Conservation (phyloP, 1,140 invertebrate species). For the Cataglyphis hispanica region DNA sequence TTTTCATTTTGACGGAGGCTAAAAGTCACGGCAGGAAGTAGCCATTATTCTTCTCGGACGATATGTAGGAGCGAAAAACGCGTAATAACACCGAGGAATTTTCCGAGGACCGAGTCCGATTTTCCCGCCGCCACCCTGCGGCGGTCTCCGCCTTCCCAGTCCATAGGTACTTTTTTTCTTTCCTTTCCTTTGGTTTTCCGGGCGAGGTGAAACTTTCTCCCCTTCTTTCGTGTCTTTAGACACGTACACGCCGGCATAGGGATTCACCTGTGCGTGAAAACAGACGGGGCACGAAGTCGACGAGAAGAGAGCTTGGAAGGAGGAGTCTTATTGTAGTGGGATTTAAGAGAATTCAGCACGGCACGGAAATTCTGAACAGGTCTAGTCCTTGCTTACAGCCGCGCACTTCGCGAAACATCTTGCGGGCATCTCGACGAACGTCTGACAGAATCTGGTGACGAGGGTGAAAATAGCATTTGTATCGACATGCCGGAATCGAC, state of each 20-base stretch:
- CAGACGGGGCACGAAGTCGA: slow-evolving; percentile 60
- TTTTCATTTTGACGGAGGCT: slow-evolving; percentile 74
- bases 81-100: slow-evolving; percentile 78
- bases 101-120: slow-evolving; percentile 64
- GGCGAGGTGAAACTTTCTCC: slow-evolving; percentile 39
- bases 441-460: slow-evolving; percentile 27
- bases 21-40: slow-evolving; percentile 76
- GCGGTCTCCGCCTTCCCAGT: slow-evolving; percentile 14
- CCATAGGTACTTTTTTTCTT: not conserved
- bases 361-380: slow-evolving; percentile 53
- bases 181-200: slow-evolving; percentile 12
- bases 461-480: slow-evolving; percentile 32
- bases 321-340: slow-evolving; percentile 60
- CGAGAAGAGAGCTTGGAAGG: slow-evolving; percentile 38
- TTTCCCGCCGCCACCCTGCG: slow-evolving; percentile 15
- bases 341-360: slow-evolving; percentile 66
- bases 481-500: slow-evolving; percentile 26
- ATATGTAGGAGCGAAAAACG: slow-evolving; percentile 67
- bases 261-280: slow-evolving; percentile 60
- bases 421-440: slow-evolving; percentile 36
- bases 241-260: slow-evolving; percentile 31
- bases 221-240: slow-evolving; percentile 46
- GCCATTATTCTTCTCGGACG: slow-evolving; percentile 79
- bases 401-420: slow-evolving; percentile 45
- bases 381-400: slow-evolving; percentile 47